A percentile compares a stretch with the other conserved stretches of the same genome.
Conservation (phyloP, 2,113 vertebrate species). For the Choloepus hoffmanni region DNA sequence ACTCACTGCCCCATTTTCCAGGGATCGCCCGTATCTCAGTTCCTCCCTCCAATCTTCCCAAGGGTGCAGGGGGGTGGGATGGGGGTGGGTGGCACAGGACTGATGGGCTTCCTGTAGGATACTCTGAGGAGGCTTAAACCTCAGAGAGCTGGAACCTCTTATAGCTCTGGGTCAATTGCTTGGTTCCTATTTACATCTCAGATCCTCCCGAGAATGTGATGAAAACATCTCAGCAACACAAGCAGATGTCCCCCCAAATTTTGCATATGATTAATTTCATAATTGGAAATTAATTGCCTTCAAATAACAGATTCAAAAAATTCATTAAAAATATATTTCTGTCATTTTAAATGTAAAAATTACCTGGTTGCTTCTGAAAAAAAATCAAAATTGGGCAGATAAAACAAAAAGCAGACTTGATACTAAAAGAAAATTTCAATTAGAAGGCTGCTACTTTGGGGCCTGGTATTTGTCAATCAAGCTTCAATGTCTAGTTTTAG, state of each 20-base stretch:
- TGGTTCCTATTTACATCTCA: background rate
- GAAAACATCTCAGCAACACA: slow-evolving; percentile 26
- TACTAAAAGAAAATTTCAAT: background rate
- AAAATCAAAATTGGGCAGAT: background rate
- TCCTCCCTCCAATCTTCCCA: background rate
- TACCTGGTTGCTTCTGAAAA: background rate
- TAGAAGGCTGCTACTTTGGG: background rate
- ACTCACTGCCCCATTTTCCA: background rate
- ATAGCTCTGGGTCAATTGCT: background rate
- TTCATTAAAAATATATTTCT: background rate
- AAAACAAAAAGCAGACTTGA: background rate
- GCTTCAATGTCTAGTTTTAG: background rate
- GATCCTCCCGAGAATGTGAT: slow-evolving; percentile 5
- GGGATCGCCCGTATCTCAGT: background rate
- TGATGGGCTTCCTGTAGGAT: background rate
- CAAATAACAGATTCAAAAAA: background rate
- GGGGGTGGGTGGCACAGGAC: background rate
- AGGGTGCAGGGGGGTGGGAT: background rate
- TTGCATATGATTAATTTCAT: background rate
- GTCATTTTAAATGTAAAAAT: slow-evolving; percentile 7
- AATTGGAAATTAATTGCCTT: background rate
- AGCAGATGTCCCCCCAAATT: background rate
- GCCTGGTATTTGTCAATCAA: background rate
- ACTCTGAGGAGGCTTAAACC: background rate
- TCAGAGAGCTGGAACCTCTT: background rate